Percentiles rank a stretch among this genome's conserved stretches.
These are phyloP conservation scores for Microtus obscurus DNA, from an alignment of 2,797 vertebrate species.

Conservation along the genomic window DNA sequence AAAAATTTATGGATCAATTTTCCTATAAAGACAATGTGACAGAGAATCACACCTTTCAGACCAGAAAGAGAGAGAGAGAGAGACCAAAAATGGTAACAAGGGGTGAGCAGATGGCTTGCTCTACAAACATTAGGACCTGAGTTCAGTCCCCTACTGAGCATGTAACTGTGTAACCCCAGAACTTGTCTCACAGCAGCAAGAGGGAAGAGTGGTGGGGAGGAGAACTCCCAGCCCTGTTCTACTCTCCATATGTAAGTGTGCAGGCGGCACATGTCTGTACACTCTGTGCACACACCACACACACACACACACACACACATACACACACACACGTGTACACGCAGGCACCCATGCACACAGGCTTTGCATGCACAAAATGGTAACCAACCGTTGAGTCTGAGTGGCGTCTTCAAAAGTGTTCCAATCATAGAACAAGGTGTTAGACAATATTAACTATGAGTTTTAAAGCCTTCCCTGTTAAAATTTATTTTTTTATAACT, in stretches of 20 bases:
- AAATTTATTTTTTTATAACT: conserved; percentile 41
- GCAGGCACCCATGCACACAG: neutral
- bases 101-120: neutral
- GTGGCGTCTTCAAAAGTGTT: conserved; percentile 10
- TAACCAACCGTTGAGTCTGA: neutral
- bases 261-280: neutral
- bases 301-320: neutral
- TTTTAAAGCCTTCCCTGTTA: conserved; percentile 20
- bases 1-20: conserved; percentile 45
- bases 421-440: conserved; percentile 22
- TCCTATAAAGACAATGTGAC: neutral
- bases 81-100: neutral
- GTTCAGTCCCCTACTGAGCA: neutral
- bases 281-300: neutral
- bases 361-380: neutral
- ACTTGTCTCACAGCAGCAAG: neutral
- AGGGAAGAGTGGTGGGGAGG: neutral
- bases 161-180: too few species aligned
- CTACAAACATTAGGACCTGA: neutral
- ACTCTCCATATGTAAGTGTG: neutral
- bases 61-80: neutral
- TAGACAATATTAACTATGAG: neutral
- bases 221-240: too few species aligned
- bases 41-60: conserved; percentile 18
- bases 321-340: neutral